Base-by-base conservation (phyloP, 2,888 invertebrate genomes). In the Listrodromus nycthemerus region DNA sequence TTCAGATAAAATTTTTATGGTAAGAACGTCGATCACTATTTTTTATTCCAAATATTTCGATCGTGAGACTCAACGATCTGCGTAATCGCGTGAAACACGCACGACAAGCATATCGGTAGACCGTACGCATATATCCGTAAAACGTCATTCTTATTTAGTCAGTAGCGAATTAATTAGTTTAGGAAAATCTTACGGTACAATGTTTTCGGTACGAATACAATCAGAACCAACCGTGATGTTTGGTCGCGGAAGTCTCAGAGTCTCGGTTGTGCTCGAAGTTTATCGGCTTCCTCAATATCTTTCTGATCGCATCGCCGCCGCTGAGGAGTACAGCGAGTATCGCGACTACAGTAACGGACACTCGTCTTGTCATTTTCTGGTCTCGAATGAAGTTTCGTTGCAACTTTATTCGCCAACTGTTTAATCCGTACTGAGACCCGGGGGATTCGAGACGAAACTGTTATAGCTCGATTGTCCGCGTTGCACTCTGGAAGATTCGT, bases 231-330 rank as follows among this genome's bases (percentile, higher is more conserved):
- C 87, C 85, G 48, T 88, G 50, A 50, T 19, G 85, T 67, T 89
- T 84, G 1, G 88, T 90, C 1, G 89, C 91, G 6, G 91, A 89
- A 0, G 88, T 83, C 27, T 89, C 88, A n/a, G 87, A 87, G 83
- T 92, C 92, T 2, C 76, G 55, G 2, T 33, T n/a, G 21, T 87
- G 90, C 41, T 89, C 85, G 61, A 92, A 90, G 37, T 80, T 86
- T 8, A 85, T 74, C 0, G 91, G 90, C 45, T 61, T 74, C 13
- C 87, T 84, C n/a, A 84, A 82, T 61, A 88, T 74, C 37, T 88
- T 91, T n/a, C 78, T 85, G 4, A 79, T 67, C 0, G 84, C 84
- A 50, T 80, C 45, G 33, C 80, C 78, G 24, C 61, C 58, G 67
- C 77, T 50, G 61, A 75, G 27, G 24, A 71, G 27, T 19, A 75